Conservation (phyloP, 2,888 invertebrate species). For the Atherix ibis region DNA sequence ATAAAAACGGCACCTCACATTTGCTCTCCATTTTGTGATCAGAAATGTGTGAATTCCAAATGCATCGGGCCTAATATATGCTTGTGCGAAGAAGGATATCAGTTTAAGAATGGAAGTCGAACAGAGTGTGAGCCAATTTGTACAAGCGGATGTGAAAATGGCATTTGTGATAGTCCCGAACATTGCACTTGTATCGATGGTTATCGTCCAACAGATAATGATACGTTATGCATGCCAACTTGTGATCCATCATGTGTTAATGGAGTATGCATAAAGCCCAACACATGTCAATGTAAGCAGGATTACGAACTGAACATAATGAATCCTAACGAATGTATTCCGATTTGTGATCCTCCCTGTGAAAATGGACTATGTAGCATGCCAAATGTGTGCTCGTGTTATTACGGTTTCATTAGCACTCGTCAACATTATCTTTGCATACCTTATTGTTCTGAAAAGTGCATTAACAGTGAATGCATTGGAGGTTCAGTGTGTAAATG, state of each 20-base stretch:
- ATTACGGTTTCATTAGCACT: slow-evolving; percentile 15
- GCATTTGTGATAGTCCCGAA: slow-evolving; percentile 24
- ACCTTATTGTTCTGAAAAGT: slow-evolving; percentile 51
- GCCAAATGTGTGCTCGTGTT: slow-evolving; percentile 18
- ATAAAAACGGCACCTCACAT: slow-evolving; percentile 15
- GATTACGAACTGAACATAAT: slow-evolving; percentile 26
- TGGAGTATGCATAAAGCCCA: slow-evolving; percentile 38
- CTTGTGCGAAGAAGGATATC: slow-evolving; percentile 22
- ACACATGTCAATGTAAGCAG: slow-evolving; percentile 34
- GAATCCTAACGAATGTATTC: slow-evolving; percentile 20
- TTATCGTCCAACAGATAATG: slow-evolving; percentile 4
- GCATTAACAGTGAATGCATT: slow-evolving; percentile 48
- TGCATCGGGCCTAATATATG: slow-evolving; percentile 32
- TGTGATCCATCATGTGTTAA: slow-evolving; percentile 30
- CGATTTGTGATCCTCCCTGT: slow-evolving; percentile 20
- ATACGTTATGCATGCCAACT: slow-evolving; percentile 22
- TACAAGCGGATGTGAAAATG: slow-evolving; percentile 19
- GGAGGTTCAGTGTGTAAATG: slow-evolving; percentile 46
- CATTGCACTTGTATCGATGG: slow-evolving; percentile 39
- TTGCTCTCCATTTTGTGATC: slow-evolving; percentile 11
- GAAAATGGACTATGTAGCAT: slow-evolving; percentile 34
- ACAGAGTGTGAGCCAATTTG: slow-evolving; percentile 26
- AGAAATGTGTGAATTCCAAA: slow-evolving; percentile 28
- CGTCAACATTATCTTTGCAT: slow-evolving; percentile 35
- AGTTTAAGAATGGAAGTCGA: slow-evolving; percentile 19